Evolutionary conservation across 2,888 invertebrate species (phyloP).

Genomic region (Alentia gelatinosa): DNA sequence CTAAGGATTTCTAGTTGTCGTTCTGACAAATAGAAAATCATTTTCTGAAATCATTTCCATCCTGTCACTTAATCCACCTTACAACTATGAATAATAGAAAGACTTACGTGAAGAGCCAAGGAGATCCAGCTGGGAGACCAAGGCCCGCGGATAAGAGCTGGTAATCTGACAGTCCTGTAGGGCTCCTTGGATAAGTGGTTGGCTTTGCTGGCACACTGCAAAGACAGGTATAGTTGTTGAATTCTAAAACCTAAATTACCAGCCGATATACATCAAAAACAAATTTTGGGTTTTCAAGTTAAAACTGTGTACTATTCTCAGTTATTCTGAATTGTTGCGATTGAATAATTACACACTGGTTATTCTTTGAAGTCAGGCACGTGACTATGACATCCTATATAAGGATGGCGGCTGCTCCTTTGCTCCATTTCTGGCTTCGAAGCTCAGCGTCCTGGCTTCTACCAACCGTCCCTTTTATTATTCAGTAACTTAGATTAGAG

Average conservation of each 20-base stretch:
- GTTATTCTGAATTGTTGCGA: neutral
- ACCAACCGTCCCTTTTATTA: too few relatives aligned
- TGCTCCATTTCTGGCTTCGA: too few relatives aligned
- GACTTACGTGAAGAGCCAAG: constrained; percentile 62
- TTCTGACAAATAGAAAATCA: neutral
- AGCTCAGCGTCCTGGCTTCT: too few relatives aligned
- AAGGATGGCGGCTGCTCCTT: too few relatives aligned
- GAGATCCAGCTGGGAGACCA: constrained; percentile 58
- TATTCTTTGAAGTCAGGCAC: neutral
- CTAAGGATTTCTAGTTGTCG: neutral
- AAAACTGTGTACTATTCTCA: neutral
- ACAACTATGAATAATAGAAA: neutral
- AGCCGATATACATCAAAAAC: neutral
- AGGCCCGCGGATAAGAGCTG: constrained; percentile 64
- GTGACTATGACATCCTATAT: too few relatives aligned
- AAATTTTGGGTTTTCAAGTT: neutral
- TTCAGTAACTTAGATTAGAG: too few relatives aligned
- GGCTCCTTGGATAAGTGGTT: neutral
- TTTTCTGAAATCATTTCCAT: neutral
- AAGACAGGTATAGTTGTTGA: neutral
- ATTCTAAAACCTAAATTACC: neutral
- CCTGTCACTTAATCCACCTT: neutral
- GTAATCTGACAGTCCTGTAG: constrained; percentile 71
- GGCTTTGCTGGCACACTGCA: neutral
- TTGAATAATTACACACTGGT: neutral